These are phyloP conservation scores for Ectemnius continuus DNA, from an alignment of 2,888 invertebrate genomes.

Conservation along the genomic window DNA sequence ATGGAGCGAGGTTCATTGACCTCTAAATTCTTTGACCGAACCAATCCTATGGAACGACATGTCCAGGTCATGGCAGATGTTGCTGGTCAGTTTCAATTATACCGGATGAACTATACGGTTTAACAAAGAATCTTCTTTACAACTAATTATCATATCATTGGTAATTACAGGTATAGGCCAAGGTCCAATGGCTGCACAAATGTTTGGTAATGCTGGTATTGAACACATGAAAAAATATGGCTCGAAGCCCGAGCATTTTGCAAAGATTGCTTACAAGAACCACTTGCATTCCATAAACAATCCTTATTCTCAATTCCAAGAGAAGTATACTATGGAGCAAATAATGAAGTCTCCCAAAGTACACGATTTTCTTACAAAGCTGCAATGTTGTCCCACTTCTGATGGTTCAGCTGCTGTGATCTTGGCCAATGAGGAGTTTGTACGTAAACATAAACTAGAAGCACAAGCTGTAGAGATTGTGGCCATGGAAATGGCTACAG, in stretches of 20 bases:
- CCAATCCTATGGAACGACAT: conserved; percentile 94
- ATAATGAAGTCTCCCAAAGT: conserved; percentile 92
- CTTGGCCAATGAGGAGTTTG: conserved; percentile 94
- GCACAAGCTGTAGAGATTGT: conserved; percentile 95
- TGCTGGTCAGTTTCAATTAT: conserved; percentile 80
- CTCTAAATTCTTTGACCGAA: conserved; percentile 87
- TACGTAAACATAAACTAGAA: conserved; percentile 89
- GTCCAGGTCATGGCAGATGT: conserved; percentile 91
- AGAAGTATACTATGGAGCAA: conserved; percentile 94
- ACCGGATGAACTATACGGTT: neutral
- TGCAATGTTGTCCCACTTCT: conserved; percentile 99
- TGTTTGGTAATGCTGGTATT: conserved; percentile 97
- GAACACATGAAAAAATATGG: conserved; percentile 99
- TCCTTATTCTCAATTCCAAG: conserved; percentile 97
- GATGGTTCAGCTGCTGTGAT: conserved; percentile 98
- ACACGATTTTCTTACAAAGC: conserved; percentile 94
- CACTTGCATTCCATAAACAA: conserved; percentile 98
- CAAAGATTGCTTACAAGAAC: conserved; percentile 98
- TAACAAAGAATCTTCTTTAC: neutral
- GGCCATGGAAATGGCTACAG: conserved; percentile 98
- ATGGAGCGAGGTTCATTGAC: conserved; percentile 96
- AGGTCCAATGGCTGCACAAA: conserved; percentile 94
- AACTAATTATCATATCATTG: neutral
- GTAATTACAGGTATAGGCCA: conserved; percentile 80
- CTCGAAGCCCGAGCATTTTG: conserved; percentile 94